Evolutionary conservation across 1,140 invertebrate species (phyloP), one percentile per base, ranked within the genome.

Genomic region (Aphaenogaster floridana): DNA sequence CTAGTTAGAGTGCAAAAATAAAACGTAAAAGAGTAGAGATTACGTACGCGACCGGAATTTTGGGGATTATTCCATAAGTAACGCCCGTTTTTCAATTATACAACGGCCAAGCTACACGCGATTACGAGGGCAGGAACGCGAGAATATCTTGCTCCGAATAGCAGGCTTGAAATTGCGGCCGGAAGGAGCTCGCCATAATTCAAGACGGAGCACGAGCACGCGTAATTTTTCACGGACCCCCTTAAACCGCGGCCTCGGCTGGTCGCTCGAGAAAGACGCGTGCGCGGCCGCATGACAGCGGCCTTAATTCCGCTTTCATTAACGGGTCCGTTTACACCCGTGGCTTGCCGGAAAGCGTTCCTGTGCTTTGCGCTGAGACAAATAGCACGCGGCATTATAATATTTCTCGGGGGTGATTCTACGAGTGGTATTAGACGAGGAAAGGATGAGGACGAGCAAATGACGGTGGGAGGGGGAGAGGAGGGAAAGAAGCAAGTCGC

Each of bases 311-410:
- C 86, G 71, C 88, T 72, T 69, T 77, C 80, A 84, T 84, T 84
- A 84, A 84, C 54, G 80, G 80, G 69, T 39, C 54, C 71, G 71
- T 71, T 84, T 84, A 63, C 80, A 84, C 50, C 68, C 59, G 54
- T 34, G 50, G 28, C 34, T 74, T 50, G 28, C 48, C 21, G 77
- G 54, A 21, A 86, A 71, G 21, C 36, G 76, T 45, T 59, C 61
- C 52, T 57, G 68, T 21, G 63, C 52, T 69, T 50, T 21, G 6
- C 84, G 17, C 34, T 15, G 59, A 86, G 88, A 89, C 86, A 87
- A 90, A 87, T 90, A 90, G 79, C 69, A 59, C 39, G 34, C 54
- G 59, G 79, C 59, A 89, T 90, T 87, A 90, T 90, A 90, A 90
- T 87, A 90, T 90, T 90, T 90, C 89, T 90, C 85, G 61, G 79